phyloP scores from a whole-genome alignment of 1,140 invertebrate genomes.

The Papilio machaon region DNA sequence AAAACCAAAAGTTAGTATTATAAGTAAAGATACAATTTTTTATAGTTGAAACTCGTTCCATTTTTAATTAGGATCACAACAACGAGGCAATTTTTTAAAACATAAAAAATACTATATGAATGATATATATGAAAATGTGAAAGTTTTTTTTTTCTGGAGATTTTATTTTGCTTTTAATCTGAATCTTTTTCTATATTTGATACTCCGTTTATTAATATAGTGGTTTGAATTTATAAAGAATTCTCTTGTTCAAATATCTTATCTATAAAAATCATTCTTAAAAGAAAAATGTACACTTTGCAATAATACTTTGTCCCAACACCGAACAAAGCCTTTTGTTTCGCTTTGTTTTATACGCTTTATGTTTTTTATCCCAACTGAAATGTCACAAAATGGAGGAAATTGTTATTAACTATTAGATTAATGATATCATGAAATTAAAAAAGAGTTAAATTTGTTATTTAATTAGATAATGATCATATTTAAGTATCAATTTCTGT shows the following conservation, averaged over 20 bases:
- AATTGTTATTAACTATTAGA: constrained; percentile 8
- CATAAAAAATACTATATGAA: too few species aligned
- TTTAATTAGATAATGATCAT: too few species aligned
- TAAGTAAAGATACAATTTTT: too few species aligned
- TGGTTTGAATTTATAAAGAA: background rate
- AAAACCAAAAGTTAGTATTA: too few species aligned
- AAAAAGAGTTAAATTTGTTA: too few species aligned
- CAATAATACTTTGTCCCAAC: constrained; percentile 29
- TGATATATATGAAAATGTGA: too few species aligned
- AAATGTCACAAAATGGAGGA: background rate
- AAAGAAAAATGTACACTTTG: constrained; percentile 34
- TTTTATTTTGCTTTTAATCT: too few species aligned
- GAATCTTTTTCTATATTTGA: background rate
- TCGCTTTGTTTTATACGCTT: constrained; percentile 21
- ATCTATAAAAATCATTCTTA: constrained; percentile 36
- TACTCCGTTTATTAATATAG: background rate
- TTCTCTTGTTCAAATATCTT: constrained; percentile 33
- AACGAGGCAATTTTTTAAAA: too few species aligned
- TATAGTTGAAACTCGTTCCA: too few species aligned
- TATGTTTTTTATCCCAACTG: background rate
- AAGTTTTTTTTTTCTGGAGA: too few species aligned
- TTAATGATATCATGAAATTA: background rate
- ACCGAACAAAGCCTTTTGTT: constrained; percentile 26
- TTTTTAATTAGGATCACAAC: too few species aligned
- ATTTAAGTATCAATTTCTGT: too few species aligned